These are phyloP conservation scores for Melanchra persicariae DNA, from an alignment of 2,888 invertebrate species.

Conservation along the genomic window DNA sequence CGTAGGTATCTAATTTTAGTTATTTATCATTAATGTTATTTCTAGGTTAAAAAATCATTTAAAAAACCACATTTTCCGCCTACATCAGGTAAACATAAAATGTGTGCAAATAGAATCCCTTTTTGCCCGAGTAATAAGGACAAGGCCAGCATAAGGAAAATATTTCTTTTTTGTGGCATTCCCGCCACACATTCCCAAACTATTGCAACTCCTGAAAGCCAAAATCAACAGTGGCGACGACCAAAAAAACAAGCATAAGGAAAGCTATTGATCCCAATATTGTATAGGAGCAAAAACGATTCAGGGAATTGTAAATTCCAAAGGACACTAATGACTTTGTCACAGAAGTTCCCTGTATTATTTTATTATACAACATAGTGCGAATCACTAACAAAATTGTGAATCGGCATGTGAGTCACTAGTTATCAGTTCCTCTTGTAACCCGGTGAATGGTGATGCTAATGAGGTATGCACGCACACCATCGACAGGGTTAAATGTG, in stretches of 20 bases:
- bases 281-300: background rate
- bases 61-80: background rate
- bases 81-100: background rate
- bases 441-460: conserved; percentile 49
- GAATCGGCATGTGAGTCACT: conserved; percentile 64
- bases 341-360: background rate
- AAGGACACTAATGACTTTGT: background rate
- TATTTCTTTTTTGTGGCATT: no score
- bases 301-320: background rate
- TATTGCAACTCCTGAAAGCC: no score
- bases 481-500: conserved; percentile 21
- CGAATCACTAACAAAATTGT: conserved; percentile 45
- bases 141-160: background rate
- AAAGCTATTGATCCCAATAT: no score
- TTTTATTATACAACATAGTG: conserved; percentile 12
- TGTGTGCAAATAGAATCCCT: background rate
- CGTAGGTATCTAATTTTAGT: background rate
- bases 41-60: background rate
- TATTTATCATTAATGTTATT: background rate
- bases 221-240: no score
- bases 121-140: background rate
- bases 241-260: no score
- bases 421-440: conserved; percentile 66
- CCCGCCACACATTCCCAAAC: no score
- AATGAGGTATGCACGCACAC: conserved; percentile 54